Percentiles rank a stretch among this genome's conserved stretches.
These are phyloP conservation scores for Eubucco bourcierii DNA, from an alignment of 2,113 vertebrate species.

Conservation along the genomic window DNA sequence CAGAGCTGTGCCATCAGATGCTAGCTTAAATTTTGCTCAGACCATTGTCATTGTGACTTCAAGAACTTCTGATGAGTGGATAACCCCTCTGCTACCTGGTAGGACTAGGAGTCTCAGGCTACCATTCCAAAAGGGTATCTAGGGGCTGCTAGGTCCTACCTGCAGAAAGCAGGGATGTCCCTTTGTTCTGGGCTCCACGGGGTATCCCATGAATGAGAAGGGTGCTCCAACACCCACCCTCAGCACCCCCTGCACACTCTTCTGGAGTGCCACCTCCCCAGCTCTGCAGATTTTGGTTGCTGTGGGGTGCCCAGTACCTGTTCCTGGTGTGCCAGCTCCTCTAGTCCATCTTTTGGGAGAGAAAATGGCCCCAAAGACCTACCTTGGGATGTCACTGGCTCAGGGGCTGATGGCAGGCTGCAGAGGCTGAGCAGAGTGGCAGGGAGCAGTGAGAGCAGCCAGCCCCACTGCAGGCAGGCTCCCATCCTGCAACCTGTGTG, in stretches of 20 bases:
- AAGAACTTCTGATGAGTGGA: not conserved
- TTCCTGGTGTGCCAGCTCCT: not conserved
- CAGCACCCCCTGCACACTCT: not conserved
- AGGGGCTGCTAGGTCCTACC: not conserved
- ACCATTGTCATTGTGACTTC: not conserved
- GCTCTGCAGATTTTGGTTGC: not conserved
- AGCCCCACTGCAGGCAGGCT: not conserved
- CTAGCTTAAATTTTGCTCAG: not conserved
- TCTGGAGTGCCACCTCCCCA: not conserved
- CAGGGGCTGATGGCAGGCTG: fast-evolving
- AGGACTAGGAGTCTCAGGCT: not conserved
- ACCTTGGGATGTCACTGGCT: constrained; percentile 63
- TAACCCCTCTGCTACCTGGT: not conserved
- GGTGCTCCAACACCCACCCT: fast-evolving
- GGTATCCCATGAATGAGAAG: not conserved
- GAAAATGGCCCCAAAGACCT: not conserved
- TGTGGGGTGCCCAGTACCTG: fast-evolving
- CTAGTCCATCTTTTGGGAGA: not conserved
- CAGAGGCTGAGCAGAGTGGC: not conserved
- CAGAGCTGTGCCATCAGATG: not conserved
- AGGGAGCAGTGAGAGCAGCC: not conserved
- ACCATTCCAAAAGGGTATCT: not conserved
- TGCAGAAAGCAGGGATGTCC: not conserved
- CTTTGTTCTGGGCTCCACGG: not conserved
- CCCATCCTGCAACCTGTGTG: constrained; percentile 5